Percentiles rank a stretch among this genome's conserved stretches.
These are phyloP conservation scores for Heliornis fulica DNA, from an alignment of 2,113 vertebrate genomes.

Conservation along the genomic window DNA sequence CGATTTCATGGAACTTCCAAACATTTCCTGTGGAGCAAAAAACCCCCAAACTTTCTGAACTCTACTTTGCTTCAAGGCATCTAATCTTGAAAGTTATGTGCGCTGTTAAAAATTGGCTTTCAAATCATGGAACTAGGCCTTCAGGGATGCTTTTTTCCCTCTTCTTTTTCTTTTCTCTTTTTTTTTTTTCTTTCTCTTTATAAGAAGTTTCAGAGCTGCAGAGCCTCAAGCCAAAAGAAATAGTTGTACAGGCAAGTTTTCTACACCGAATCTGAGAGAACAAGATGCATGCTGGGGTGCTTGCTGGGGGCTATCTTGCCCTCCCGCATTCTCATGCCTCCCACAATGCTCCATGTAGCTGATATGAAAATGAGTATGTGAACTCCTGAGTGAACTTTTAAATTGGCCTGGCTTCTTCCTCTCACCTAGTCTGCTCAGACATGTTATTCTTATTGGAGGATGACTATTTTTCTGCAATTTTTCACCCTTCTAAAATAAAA, in stretches of 20 bases:
- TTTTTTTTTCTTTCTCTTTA: not conserved
- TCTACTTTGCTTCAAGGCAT: constrained; percentile 12
- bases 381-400: constrained; percentile 29
- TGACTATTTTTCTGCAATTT: not conserved
- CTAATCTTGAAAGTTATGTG: constrained; percentile 61
- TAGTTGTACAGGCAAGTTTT: constrained; percentile 40
- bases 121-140: constrained; percentile 46
- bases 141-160: constrained; percentile 29
- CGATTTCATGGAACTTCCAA: constrained; percentile 29
- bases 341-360: not conserved
- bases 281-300: not conserved
- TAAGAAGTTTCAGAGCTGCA: constrained; percentile 19
- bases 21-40: constrained; percentile 38
- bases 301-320: not conserved
- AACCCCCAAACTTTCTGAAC: constrained; percentile 48
- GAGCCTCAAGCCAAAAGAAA: constrained; percentile 54
- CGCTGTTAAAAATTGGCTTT: constrained; percentile 67
- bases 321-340: not conserved
- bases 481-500: not conserved
- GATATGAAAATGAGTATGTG: not conserved
- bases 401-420: not conserved
- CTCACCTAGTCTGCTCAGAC: not conserved
- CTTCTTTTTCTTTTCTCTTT: no score
- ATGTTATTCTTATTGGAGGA: fast-evolving
- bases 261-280: not conserved